Evolutionary conservation across 1,140 invertebrate genomes (phyloP), one percentile per base, ranked within the genome.

Genomic region (Calosoma granatense): DNA sequence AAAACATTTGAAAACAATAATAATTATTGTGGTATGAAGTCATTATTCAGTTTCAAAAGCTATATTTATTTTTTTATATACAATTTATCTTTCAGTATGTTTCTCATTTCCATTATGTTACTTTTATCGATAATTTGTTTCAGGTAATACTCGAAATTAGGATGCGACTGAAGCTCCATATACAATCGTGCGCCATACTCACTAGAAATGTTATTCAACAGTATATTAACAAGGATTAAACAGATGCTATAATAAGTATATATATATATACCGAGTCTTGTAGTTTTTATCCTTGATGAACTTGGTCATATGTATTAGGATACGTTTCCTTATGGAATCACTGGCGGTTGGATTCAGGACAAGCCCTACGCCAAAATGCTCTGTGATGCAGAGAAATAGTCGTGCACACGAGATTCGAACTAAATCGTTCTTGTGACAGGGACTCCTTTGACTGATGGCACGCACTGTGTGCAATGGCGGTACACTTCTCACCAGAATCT

Each of bases 401-500:
- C 70, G 41, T 0, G 63, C 65, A 0, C 65, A 59, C 9, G 70
- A 65, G 14, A 51, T 60, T 20, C 70, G 57, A 2, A 70, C 68
- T 14, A 72, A 56, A 14, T 59, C 53, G 58, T 72, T 72, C 58
- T 69, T 69, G 59, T 72, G 70, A 20, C 58, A 57, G n/a, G 72
- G 71, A 19, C 70, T 71, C 60, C 68, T 70, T 1, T 61, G 51
- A 56, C 68, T 67, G 2, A 74, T 30, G 3, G 70, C 61, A 55
- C 70, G 36, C 2, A 74, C 60, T 19, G 70, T 59, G 58, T 72
- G 66, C 22, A 63, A 65, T 11, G 71, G 70, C 2, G 74, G 65
- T 17, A 80, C 71, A 61, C 76, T 72, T 6, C 78, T 77, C 1
- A 84, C 75, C 76, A 85, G 78, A 15, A 69, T 67, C 56, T 75